These are phyloP conservation scores for Cataglyphis albicans DNA, from an alignment of 2,888 invertebrate species.

Conservation along the genomic window DNA sequence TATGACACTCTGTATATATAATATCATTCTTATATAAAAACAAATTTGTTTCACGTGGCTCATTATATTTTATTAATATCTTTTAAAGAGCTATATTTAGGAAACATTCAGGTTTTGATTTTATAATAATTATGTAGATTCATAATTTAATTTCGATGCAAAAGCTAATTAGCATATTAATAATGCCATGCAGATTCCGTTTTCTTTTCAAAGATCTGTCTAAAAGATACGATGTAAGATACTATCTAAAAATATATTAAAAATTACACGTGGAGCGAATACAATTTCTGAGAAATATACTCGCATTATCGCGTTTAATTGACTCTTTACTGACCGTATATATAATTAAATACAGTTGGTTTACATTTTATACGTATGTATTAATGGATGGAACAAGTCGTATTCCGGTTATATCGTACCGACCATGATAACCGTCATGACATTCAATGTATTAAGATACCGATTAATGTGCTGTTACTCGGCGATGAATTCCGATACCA, in stretches of 20 bases:
- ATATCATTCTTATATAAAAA: background rate
- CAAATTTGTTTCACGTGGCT: background rate
- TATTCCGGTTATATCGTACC: background rate
- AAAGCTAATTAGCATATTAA: background rate
- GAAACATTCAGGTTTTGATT: background rate
- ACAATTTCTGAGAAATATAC: constrained; percentile 11
- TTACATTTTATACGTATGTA: background rate
- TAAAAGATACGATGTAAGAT: background rate
- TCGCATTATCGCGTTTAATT: constrained; percentile 12
- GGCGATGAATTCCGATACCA: constrained; percentile 8
- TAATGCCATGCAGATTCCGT: background rate
- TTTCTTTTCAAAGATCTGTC: background rate
- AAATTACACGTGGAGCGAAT: background rate
- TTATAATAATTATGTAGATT: background rate
- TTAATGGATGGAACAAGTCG: background rate
- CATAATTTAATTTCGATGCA: background rate
- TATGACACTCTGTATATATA: background rate
- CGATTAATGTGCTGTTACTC: background rate
- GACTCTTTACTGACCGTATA: background rate
- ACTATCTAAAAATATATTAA: background rate
- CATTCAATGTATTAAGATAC: constrained; percentile 3
- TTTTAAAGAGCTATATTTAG: background rate
- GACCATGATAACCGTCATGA: background rate
- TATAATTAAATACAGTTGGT: constrained; percentile 28
- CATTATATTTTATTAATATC: background rate